A percentile compares a stretch with the other conserved stretches of the same genome.
Evolutionary conservation across 2,797 vertebrate genomes (phyloP).

Genomic region (Acrocephalus scirpaceus): DNA sequence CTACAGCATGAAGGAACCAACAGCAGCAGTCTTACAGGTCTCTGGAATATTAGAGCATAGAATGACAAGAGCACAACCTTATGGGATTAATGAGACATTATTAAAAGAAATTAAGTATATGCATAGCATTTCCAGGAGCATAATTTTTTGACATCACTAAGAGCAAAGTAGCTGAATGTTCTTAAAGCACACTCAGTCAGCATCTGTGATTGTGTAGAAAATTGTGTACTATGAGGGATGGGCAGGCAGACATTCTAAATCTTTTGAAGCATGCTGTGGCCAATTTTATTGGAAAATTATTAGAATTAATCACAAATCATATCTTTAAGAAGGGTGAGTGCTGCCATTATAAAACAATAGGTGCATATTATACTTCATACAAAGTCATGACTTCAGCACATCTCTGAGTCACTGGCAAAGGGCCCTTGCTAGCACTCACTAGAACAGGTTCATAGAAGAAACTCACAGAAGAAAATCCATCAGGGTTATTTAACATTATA

Average conservation of each 20-base stretch:
- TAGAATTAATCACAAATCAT: not conserved
- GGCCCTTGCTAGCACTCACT: not conserved
- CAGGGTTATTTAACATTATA: not conserved
- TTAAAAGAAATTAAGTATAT: not conserved
- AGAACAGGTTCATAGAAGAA: not conserved
- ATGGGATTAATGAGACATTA: not conserved
- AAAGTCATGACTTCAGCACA: not conserved
- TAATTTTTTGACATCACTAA: not conserved
- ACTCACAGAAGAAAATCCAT: not conserved
- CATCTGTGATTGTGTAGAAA: not conserved
- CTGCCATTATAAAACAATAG: not conserved
- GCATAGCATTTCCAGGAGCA: not conserved
- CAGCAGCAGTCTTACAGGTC: not conserved
- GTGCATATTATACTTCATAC: not conserved
- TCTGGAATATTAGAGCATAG: not conserved
- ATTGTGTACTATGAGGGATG: not conserved
- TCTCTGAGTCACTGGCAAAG: not conserved
- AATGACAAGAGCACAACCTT: not conserved
- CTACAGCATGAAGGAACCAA: not conserved
- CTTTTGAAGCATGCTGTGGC: not conserved
- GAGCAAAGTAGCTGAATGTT: not conserved
- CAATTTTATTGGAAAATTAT: not conserved
- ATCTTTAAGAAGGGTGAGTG: not conserved
- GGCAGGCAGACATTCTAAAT: not conserved
- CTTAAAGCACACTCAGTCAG: not conserved